Percentiles rank a stretch among this genome's conserved stretches.
Conservation (phyloP, 2,113 vertebrate genomes). For the Sylvilagus bachmani region DNA sequence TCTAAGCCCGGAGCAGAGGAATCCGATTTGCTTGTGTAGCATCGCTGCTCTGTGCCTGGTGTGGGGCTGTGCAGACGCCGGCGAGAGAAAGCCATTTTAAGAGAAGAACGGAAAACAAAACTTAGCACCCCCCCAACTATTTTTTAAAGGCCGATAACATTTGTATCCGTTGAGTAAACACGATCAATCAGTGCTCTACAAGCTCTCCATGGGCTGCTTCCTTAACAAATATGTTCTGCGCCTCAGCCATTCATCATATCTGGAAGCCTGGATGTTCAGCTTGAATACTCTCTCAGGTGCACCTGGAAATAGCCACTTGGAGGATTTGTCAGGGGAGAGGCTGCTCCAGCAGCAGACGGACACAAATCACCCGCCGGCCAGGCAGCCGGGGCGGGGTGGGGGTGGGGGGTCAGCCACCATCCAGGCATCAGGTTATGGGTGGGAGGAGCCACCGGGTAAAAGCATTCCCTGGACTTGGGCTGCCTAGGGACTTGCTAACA, state of each 20-base stretch:
- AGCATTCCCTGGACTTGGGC: neutral
- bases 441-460: fast-evolving
- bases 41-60: neutral
- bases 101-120: neutral
- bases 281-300: conserved; percentile 48
- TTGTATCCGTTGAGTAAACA: conserved; percentile 63
- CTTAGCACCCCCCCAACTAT: neutral
- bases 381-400: too few species aligned
- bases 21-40: neutral
- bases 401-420: neutral
- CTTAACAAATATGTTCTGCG: conserved; percentile 72
- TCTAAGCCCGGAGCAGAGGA: neutral
- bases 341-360: neutral
- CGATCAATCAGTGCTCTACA: conserved; percentile 63
- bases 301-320: conserved; percentile 47
- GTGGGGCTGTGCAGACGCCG: neutral
- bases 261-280: conserved; percentile 33
- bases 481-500: neutral
- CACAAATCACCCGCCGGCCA: too few species aligned
- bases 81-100: neutral
- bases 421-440: neutral
- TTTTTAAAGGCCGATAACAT: conserved; percentile 53
- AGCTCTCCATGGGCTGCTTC: conserved; percentile 46
- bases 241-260: conserved; percentile 65
- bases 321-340: conserved; percentile 18